phyloP scores from a whole-genome alignment of 2,113 vertebrate genomes.

The Psilopogon haemacephalus region DNA sequence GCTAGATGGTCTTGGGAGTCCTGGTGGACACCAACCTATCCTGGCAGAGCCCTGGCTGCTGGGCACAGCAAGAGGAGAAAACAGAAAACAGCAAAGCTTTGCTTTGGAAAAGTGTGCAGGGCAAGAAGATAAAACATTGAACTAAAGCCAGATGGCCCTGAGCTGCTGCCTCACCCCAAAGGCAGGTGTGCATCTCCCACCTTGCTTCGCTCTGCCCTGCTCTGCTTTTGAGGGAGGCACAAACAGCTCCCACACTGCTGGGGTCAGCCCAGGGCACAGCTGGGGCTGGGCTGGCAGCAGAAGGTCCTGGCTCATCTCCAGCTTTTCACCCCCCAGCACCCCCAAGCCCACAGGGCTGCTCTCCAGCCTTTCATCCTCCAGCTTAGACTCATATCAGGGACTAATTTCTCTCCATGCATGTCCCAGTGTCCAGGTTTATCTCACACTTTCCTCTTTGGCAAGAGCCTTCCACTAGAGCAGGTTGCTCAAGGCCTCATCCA shows the following conservation, averaged over 20 bases:
- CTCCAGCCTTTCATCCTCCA: no score
- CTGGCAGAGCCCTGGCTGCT: not conserved
- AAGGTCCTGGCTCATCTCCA: no score
- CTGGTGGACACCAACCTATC: no score
- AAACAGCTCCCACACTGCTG: not conserved
- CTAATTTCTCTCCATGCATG: not conserved
- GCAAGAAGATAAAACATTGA: conserved; percentile 52
- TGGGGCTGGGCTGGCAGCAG: no score
- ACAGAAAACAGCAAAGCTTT: not conserved
- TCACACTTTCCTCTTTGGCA: not conserved
- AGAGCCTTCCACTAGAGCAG: no score
- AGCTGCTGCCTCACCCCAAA: conserved; percentile 40
- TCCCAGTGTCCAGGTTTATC: not conserved
- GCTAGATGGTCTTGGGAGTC: no score
- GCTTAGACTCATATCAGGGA: no score
- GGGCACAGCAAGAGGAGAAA: not conserved
- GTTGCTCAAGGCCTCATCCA: no score
- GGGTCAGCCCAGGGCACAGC: no score
- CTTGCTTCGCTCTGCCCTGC: conserved; percentile 22
- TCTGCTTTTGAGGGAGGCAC: conserved; percentile 50
- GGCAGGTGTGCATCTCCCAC: conserved; percentile 42
- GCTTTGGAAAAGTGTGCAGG: not conserved
- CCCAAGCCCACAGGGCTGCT: no score
- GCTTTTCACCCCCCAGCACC: no score
- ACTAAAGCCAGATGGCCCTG: conserved; percentile 50